phyloP scores from a whole-genome alignment of 2,888 invertebrate genomes.

The Limenitis camilla region DNA sequence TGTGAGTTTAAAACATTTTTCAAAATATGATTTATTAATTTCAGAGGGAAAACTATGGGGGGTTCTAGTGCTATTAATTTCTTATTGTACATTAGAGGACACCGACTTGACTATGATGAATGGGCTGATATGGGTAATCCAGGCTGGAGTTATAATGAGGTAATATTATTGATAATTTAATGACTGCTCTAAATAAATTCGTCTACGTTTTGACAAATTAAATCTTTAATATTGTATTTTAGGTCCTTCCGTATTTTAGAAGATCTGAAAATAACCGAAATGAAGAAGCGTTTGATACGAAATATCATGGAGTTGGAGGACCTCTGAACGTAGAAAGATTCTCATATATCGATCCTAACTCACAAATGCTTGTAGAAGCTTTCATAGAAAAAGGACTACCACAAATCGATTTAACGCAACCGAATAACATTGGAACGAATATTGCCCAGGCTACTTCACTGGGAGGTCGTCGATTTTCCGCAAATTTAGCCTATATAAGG shows the following conservation, averaged over 20 bases:
- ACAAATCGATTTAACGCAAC: slow-evolving; percentile 74
- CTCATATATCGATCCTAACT: slow-evolving; percentile 75
- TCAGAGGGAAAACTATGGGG: slow-evolving; percentile 79
- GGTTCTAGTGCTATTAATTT: slow-evolving; percentile 80
- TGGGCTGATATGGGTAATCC: slow-evolving; percentile 78
- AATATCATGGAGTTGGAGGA: slow-evolving; percentile 76
- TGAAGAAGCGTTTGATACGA: slow-evolving; percentile 63
- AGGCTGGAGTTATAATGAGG: slow-evolving; percentile 78
- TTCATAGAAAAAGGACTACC: slow-evolving; percentile 77
- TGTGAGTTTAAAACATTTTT: background rate
- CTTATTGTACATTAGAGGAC: slow-evolving; percentile 78
- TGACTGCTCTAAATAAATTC: no score
- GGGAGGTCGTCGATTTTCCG: slow-evolving; percentile 75
- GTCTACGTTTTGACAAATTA: no score
- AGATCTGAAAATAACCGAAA: slow-evolving; percentile 79
- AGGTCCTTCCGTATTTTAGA: slow-evolving; percentile 80
- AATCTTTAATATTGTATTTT: no score
- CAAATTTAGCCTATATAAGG: slow-evolving; percentile 78
- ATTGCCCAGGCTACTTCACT: slow-evolving; percentile 76
- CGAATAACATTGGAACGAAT: slow-evolving; percentile 75
- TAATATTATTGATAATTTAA: slow-evolving; percentile 19
- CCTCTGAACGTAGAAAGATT: slow-evolving; percentile 78
- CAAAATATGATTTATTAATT: slow-evolving; percentile 19
- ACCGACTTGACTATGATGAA: slow-evolving; percentile 77
- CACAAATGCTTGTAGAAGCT: slow-evolving; percentile 71